Evolutionary conservation across 2,888 invertebrate species (phyloP).

Genomic region (Thumatha senex): DNA sequence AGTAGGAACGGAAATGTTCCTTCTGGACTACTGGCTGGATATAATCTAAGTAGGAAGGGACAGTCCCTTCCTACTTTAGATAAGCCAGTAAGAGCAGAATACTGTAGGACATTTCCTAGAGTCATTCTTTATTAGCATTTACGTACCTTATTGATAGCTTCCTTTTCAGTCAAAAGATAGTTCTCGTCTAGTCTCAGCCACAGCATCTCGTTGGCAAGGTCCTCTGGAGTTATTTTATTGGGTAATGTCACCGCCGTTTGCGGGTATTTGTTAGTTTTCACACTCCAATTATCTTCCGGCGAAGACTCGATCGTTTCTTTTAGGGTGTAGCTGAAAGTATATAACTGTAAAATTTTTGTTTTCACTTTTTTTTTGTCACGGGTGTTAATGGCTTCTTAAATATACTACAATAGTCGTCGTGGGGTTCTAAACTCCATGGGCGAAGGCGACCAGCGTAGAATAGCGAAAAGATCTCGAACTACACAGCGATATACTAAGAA

Average conservation of each 20-base stretch:
- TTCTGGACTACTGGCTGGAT: too few species aligned
- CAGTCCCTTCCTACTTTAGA: not conserved
- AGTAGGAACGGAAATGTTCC: too few species aligned
- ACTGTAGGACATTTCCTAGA: not conserved
- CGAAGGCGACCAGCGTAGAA: too few species aligned
- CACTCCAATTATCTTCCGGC: slow-evolving; percentile 62
- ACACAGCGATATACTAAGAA: too few species aligned
- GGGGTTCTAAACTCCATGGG: too few species aligned
- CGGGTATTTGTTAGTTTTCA: slow-evolving; percentile 53
- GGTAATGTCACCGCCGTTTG: slow-evolving; percentile 58
- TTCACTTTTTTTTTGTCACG: too few species aligned
- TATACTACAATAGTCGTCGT: too few species aligned
- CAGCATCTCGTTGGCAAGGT: slow-evolving; percentile 74
- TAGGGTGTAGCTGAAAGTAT: slow-evolving; percentile 45
- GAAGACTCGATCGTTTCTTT: slow-evolving; percentile 62
- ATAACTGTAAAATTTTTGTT: too few species aligned
- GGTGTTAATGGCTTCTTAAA: too few species aligned
- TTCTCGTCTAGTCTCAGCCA: slow-evolving; percentile 77
- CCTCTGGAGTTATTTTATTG: slow-evolving; percentile 76
- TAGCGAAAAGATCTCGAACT: too few species aligned
- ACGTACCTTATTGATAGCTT: slow-evolving; percentile 25
- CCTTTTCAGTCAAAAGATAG: slow-evolving; percentile 55
- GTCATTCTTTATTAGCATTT: not conserved
- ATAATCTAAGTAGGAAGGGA: too few species aligned
- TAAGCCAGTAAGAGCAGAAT: not conserved